Evolutionary conservation across 2,113 vertebrate genomes (phyloP), one percentile per base, ranked within the genome.

Genomic region (Podocnemis expansa): DNA sequence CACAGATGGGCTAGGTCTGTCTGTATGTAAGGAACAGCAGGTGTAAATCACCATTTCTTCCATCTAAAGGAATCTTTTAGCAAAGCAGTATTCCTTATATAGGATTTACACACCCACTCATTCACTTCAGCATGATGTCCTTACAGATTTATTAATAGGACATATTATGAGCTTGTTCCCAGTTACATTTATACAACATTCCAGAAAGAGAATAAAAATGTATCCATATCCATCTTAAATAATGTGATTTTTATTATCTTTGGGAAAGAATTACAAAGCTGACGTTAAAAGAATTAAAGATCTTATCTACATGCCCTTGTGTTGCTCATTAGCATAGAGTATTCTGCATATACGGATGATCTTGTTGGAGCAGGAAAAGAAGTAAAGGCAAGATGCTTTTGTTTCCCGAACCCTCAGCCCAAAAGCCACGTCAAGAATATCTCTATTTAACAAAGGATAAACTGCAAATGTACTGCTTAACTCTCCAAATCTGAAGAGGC

Each of bases 31-130:
- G 45, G 24, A 45, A 45, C 73, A 76, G 41, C 27, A 45, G 45
- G 41, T 45, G 43, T 45, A 45, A 70, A 38, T 11, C 73, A 43
- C 11, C 41, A 76, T 76, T 76, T 76, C 25, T 76, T 43, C 12
- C 73, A 76, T 76, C 3, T 76, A 41, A 45, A 76, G 73, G 73
- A 76, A 29, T 76, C 73, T 14, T 76, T 3, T 45, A 76, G 73
- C 14, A n/a, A 83, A 95, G 93, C 94, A 93, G 93, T 95, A 93
- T 96, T 43, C 87, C 89, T 56, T 75, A 45, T 84, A 21, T 47
- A 63, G 58, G 17, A 84, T 6, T 19, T 88, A 2, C 5, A 54
- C 51, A 22, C 73, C 9, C 0, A 12, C 0, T 0, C 19, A 6
- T 41, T 88, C 8, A 17, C 4, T 82, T 84, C 6, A 38, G 34